Conservation (phyloP, 1,140 invertebrate genomes). For the Cardiocondyla obscurior region DNA sequence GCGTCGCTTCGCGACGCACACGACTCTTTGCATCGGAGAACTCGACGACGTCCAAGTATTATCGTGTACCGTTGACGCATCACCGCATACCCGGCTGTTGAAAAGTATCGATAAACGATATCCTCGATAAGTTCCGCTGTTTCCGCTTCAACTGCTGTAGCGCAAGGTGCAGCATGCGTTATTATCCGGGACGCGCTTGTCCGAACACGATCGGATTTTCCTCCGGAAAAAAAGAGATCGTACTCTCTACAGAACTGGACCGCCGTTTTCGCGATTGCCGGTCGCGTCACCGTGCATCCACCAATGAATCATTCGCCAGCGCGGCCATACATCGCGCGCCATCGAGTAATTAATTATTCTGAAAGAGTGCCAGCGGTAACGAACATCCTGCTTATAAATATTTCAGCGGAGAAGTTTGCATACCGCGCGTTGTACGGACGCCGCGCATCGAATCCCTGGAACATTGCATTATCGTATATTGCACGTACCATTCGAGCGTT, state of each 20-base stretch:
- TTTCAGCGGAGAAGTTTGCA: slow-evolving; percentile 50
- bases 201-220: slow-evolving; percentile 17
- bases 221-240: not conserved
- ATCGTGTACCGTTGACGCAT: slow-evolving; percentile 18
- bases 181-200: slow-evolving; percentile 36
- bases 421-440: not conserved
- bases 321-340: slow-evolving; percentile 39
- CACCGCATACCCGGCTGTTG: slow-evolving; percentile 23
- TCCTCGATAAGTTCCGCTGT: slow-evolving; percentile 56
- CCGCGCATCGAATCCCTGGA: slow-evolving; percentile 26
- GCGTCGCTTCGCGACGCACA: not conserved
- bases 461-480: slow-evolving; percentile 52
- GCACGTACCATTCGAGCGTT: slow-evolving; percentile 41
- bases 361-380: slow-evolving; percentile 39
- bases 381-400: slow-evolving; percentile 57
- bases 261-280: not conserved
- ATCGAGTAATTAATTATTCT: slow-evolving; percentile 58
- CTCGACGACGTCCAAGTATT: slow-evolving; percentile 44
- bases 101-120: slow-evolving; percentile 68
- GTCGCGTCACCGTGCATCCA: not conserved
- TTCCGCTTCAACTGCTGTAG: slow-evolving; percentile 9
- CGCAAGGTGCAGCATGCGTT: slow-evolving; percentile 16
- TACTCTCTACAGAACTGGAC: not conserved
- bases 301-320: slow-evolving; percentile 44
- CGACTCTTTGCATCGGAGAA: not conserved